Evolutionary conservation across 1,140 invertebrate species (phyloP).

Genomic region (Caenorhabditis latens): DNA sequence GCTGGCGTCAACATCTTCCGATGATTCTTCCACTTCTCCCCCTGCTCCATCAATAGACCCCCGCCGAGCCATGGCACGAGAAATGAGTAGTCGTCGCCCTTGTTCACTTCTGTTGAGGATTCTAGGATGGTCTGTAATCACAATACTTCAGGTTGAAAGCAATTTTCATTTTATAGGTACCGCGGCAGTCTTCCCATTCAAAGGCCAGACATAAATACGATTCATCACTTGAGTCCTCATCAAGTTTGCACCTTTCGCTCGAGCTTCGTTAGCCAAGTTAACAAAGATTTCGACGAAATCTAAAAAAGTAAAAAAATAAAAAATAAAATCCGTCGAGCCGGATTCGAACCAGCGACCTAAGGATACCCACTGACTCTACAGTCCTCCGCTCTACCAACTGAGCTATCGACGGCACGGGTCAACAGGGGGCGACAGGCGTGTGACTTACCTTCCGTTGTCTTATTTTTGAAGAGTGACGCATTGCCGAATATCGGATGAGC

Average conservation of each 20-base stretch:
- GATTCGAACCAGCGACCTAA: conserved; percentile 75
- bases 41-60: conserved; percentile 69
- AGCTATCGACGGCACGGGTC: conserved; percentile 63
- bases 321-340: conserved; percentile 64
- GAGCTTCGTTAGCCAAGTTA: neutral
- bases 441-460: conserved; percentile 26
- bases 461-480: conserved; percentile 32
- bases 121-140: neutral
- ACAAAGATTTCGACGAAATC: conserved; percentile 2
- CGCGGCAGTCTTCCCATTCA: neutral
- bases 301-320: neutral
- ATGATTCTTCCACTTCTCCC: conserved; percentile 84
- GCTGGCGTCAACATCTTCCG: conserved; percentile 90
- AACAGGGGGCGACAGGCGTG: neutral
- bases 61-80: neutral
- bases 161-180: neutral
- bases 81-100: conserved; percentile 7
- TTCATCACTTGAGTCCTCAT: conserved; percentile 40
- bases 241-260: conserved; percentile 23
- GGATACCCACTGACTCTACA: conserved; percentile 68
- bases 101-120: neutral
- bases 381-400: conserved; percentile 73
- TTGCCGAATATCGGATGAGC: conserved; percentile 48
- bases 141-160: no score
- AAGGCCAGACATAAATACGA: conserved; percentile 33